Evolutionary conservation across 2,888 invertebrate genomes (phyloP).

Genomic region (Cheilosia soror): DNA sequence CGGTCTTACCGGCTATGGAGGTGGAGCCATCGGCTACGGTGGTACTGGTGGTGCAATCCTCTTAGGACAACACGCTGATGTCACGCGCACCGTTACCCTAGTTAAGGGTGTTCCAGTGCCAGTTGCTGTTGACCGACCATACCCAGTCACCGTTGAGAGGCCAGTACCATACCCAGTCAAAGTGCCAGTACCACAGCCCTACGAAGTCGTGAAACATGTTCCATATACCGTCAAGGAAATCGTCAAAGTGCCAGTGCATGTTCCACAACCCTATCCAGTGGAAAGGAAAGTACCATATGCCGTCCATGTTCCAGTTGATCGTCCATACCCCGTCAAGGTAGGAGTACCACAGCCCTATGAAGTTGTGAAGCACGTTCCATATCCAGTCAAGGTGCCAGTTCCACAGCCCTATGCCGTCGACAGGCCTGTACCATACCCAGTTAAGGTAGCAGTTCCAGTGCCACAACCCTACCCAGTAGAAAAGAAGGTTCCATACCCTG

Average conservation of each 20-base stretch:
- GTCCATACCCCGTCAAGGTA: constrained; percentile 88
- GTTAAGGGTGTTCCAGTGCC: constrained; percentile 90
- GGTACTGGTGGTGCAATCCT: constrained; percentile 79
- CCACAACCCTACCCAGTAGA: constrained; percentile 85
- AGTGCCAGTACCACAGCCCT: constrained; percentile 88
- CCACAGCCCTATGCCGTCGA: constrained; percentile 83
- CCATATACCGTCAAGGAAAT: constrained; percentile 88
- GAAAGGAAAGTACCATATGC: constrained; percentile 86
- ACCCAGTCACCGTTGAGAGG: constrained; percentile 88
- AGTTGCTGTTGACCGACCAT: constrained; percentile 90
- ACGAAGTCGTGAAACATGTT: constrained; percentile 88
- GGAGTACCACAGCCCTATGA: constrained; percentile 89
- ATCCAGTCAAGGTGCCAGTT: constrained; percentile 86
- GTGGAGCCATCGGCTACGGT: constrained; percentile 76
- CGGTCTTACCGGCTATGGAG: constrained; percentile 77
- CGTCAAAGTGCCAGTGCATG: constrained; percentile 87
- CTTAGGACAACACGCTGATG: constrained; percentile 85
- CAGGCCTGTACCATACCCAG: constrained; percentile 87
- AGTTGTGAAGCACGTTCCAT: constrained; percentile 86
- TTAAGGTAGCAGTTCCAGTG: constrained; percentile 86
- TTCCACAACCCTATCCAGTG: constrained; percentile 86
- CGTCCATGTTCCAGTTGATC: constrained; percentile 86
- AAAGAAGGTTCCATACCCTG: constrained; percentile 87
- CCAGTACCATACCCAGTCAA: constrained; percentile 86
- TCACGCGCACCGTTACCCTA: constrained; percentile 88